A percentile compares a stretch with the other conserved stretches of the same genome.
These are phyloP conservation scores for Echiichthys vipera DNA, from an alignment of 2,797 vertebrate genomes.

Conservation along the genomic window DNA sequence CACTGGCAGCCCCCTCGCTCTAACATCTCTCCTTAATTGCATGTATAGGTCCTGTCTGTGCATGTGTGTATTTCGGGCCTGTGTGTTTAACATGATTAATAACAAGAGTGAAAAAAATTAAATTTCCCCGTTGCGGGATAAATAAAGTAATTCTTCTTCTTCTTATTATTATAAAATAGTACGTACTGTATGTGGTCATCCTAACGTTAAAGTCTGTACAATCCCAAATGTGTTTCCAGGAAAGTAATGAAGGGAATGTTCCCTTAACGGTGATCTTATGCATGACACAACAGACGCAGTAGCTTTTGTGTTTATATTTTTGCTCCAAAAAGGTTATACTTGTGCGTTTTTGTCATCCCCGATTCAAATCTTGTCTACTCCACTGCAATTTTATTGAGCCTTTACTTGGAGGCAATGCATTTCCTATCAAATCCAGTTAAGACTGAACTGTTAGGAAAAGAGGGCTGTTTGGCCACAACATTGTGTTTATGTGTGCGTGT, in stretches of 20 bases:
- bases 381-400: conserved; percentile 38
- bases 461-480: conserved; percentile 50
- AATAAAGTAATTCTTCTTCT: too few species aligned
- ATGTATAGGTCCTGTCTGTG: too few species aligned
- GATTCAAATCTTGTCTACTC: conserved; percentile 22
- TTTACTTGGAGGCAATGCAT: conserved; percentile 55
- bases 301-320: conserved; percentile 1
- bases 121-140: too few species aligned
- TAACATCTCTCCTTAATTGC: too few species aligned
- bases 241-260: background rate
- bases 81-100: too few species aligned
- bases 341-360: conserved; percentile 6
- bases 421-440: conserved; percentile 70
- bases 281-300: background rate
- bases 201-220: too few species aligned
- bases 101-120: too few species aligned
- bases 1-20: too few species aligned
- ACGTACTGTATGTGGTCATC: too few species aligned
- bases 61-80: too few species aligned
- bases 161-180: too few species aligned
- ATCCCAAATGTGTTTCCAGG: background rate
- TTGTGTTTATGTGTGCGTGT: conserved; percentile 49
- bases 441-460: conserved; percentile 51
- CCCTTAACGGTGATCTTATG: background rate
- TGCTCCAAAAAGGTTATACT: background rate